phyloP scores from a whole-genome alignment of 2,113 vertebrate genomes.

The Mola mola region DNA sequence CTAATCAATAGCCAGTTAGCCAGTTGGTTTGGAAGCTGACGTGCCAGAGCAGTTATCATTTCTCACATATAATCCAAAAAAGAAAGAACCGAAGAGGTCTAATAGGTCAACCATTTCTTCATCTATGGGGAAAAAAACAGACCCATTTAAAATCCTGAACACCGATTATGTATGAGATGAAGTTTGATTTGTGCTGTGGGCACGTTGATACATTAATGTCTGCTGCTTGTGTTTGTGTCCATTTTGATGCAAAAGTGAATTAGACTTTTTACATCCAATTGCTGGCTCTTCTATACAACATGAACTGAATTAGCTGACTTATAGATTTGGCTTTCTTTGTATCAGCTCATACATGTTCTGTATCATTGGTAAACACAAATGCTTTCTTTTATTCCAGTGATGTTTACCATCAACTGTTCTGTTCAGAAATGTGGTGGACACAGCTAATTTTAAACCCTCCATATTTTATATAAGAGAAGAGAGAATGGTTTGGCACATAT shows the following conservation, averaged over 20 bases:
- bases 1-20: no score
- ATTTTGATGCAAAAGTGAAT: neutral
- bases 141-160: neutral
- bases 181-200: conserved; percentile 3
- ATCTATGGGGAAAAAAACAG: neutral
- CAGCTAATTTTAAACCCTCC: neutral
- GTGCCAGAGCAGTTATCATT: no score
- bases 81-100: neutral
- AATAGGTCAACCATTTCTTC: neutral
- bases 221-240: neutral
- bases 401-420: conserved; percentile 4
- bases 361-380: neutral
- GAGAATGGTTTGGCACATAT: neutral
- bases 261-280: neutral
- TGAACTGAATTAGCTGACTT: no score
- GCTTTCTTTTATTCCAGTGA: neutral
- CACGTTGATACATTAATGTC: neutral
- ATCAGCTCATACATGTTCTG: conserved; percentile 2
- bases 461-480: neutral
- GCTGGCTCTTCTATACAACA: no score
- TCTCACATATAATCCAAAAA: no score
- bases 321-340: no score
- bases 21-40: no score
- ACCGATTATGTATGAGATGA: neutral
- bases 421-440: conserved; percentile 5